phyloP scores from a whole-genome alignment of 2,888 invertebrate genomes.

The Drosophila planitibia region DNA sequence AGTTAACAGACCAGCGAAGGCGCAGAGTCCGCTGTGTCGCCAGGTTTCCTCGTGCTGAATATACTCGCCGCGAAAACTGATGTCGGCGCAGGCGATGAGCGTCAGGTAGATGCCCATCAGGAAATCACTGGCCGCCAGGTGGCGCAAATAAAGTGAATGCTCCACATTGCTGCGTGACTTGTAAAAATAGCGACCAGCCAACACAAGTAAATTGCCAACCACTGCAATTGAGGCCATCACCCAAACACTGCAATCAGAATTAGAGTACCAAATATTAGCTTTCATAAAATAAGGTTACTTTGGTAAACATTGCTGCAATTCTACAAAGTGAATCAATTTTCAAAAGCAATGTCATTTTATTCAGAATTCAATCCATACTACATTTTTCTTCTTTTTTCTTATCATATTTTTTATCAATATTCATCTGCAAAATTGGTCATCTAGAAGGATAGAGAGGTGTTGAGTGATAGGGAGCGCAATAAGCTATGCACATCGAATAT shows the following conservation, averaged over 20 bases:
- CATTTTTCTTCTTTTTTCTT: background rate
- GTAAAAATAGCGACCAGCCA: constrained; percentile 86
- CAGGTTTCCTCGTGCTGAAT: constrained; percentile 87
- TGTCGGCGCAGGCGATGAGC: constrained; percentile 87
- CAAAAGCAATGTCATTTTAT: no score
- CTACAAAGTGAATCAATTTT: background rate
- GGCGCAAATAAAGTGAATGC: constrained; percentile 88
- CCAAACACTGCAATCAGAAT: constrained; percentile 86
- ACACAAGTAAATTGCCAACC: constrained; percentile 87
- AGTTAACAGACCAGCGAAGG: constrained; percentile 86
- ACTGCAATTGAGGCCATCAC: constrained; percentile 87
- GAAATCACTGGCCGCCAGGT: constrained; percentile 88
- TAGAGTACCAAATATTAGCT: constrained; percentile 17
- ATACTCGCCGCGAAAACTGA: constrained; percentile 86
- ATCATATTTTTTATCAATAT: background rate
- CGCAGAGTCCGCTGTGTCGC: constrained; percentile 87
- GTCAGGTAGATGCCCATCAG: constrained; percentile 88
- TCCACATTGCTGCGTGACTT: constrained; percentile 87
- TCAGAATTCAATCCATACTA: background rate
- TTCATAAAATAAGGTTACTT: constrained; percentile 20
- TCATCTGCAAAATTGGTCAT: background rate
- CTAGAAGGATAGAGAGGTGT: background rate
- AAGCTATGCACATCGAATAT: constrained; percentile 37
- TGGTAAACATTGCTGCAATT: background rate
- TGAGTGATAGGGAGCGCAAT: background rate